Conservation (phyloP, 1,140 invertebrate genomes). For the Melipona quadrifasciata region DNA sequence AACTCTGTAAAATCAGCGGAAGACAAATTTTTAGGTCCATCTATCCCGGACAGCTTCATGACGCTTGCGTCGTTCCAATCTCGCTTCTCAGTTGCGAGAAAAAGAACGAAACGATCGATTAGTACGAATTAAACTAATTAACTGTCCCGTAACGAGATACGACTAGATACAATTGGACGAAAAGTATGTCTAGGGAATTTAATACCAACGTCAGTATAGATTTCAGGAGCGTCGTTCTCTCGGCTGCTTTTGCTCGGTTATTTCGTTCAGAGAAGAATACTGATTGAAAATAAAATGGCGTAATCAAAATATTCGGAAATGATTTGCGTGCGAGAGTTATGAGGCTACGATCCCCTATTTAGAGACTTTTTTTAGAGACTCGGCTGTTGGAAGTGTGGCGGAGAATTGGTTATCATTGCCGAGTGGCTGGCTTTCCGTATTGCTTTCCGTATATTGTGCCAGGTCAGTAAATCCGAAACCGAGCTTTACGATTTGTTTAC, state of each 20-base stretch:
- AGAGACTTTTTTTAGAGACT: slow-evolving; percentile 36
- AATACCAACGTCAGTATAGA: not conserved
- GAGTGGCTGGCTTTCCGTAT: slow-evolving; percentile 64
- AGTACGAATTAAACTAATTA: not conserved
- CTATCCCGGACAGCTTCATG: not conserved
- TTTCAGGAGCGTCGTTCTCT: not conserved
- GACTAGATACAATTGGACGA: too few relatives aligned
- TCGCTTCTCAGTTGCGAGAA: not conserved
- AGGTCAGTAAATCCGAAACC: slow-evolving; percentile 81
- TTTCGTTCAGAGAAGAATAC: too few relatives aligned
- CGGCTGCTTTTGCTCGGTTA: not conserved
- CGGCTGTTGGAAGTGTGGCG: slow-evolving; percentile 21
- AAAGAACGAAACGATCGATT: not conserved
- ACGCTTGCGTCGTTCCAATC: not conserved
- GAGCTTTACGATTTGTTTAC: slow-evolving; percentile 83
- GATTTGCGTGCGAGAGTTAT: slow-evolving; percentile 35
- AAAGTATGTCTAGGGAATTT: not conserved
- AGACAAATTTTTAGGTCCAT: slow-evolving; percentile 40
- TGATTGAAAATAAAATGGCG: not conserved
- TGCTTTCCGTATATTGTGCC: slow-evolving; percentile 75
- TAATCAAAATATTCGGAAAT: not conserved
- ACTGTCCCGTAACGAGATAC: not conserved
- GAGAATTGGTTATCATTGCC: slow-evolving; percentile 65
- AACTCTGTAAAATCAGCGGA: slow-evolving; percentile 68
- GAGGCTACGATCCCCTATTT: slow-evolving; percentile 35